A percentile compares a stretch with the other conserved stretches of the same genome.
phyloP scores from a whole-genome alignment of 2,888 invertebrate genomes.

The Sericinus montela region DNA sequence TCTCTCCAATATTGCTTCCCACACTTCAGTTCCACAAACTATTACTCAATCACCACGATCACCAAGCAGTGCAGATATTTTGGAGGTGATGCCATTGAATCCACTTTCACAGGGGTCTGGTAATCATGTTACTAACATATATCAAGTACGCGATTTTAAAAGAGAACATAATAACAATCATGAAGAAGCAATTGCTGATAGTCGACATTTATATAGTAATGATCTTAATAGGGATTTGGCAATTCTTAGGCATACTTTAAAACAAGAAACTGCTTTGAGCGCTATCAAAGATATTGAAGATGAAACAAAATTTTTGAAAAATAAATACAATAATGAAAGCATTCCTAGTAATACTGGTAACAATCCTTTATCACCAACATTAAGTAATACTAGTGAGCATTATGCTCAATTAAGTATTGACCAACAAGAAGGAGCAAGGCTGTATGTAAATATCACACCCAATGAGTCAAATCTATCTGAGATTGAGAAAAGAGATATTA shows the following conservation, averaged over 20 bases:
- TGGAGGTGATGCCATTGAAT: constrained; percentile 76
- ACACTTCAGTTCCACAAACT: constrained; percentile 36
- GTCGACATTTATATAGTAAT: constrained; percentile 62
- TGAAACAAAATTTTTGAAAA: constrained; percentile 57
- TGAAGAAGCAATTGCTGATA: constrained; percentile 38
- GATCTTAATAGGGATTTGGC: constrained; percentile 68
- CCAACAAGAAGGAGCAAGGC: constrained; percentile 51
- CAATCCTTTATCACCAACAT: constrained; percentile 57
- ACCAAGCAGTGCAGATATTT: constrained; percentile 75
- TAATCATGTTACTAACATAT: constrained; percentile 75
- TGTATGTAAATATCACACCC: constrained; percentile 68
- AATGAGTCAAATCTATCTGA: constrained; percentile 44
- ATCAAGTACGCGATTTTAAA: constrained; percentile 77
- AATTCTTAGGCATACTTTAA: constrained; percentile 55
- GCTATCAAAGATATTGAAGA: constrained; percentile 66
- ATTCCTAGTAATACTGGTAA: constrained; percentile 23
- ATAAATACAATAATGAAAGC: constrained; percentile 50
- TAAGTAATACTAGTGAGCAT: constrained; percentile 68
- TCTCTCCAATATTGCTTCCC: constrained; percentile 36
- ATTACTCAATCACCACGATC: constrained; percentile 65
- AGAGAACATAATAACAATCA: constrained; percentile 74
- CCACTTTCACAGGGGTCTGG: constrained; percentile 54
- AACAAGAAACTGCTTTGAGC: constrained; percentile 53
- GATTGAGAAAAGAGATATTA: constrained; percentile 40
- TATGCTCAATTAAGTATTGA: constrained; percentile 68